Conservation (phyloP, 2,888 invertebrate species). For the Drosophila antonietae region DNA sequence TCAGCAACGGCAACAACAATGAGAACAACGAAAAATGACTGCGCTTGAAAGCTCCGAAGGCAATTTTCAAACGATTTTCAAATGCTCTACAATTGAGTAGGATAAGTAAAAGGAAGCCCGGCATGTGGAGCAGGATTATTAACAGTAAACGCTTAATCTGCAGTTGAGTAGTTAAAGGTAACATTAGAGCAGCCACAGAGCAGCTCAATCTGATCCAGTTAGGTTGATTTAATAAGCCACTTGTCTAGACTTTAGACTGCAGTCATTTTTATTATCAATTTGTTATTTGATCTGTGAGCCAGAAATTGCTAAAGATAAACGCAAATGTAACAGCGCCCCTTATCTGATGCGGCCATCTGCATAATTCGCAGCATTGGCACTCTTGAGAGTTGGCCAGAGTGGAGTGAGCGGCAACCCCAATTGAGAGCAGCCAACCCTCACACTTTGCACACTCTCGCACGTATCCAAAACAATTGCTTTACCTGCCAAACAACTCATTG, state of each 20-base stretch:
- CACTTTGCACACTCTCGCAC: conserved; percentile 38
- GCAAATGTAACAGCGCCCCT: conserved; percentile 17
- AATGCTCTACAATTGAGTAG: conserved; percentile 31
- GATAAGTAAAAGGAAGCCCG: not conserved
- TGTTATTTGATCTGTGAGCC: conserved; percentile 3
- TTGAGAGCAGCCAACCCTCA: not conserved
- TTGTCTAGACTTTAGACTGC: not conserved
- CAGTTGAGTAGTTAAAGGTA: not conserved
- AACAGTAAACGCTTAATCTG: not conserved
- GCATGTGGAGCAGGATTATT: not conserved
- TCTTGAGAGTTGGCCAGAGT: conserved; percentile 45
- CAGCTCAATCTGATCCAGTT: not conserved
- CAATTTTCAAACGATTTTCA: conserved; percentile 28
- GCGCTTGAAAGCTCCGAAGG: conserved; percentile 20
- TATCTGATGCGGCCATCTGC: conserved; percentile 49
- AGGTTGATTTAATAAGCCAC: conserved; percentile 2
- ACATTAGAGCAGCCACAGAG: not conserved
- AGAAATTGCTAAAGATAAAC: not conserved
- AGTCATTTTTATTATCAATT: conserved; percentile 12
- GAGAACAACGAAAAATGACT: conserved; percentile 31
- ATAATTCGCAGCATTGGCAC: conserved; percentile 58
- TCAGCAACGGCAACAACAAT: conserved; percentile 36
- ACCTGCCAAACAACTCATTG: conserved; percentile 76
- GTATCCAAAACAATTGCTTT: conserved; percentile 67
- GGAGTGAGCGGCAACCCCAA: conserved; percentile 51